phyloP scores from a whole-genome alignment of 2,113 vertebrate genomes.

The Calidris pygmaea region DNA sequence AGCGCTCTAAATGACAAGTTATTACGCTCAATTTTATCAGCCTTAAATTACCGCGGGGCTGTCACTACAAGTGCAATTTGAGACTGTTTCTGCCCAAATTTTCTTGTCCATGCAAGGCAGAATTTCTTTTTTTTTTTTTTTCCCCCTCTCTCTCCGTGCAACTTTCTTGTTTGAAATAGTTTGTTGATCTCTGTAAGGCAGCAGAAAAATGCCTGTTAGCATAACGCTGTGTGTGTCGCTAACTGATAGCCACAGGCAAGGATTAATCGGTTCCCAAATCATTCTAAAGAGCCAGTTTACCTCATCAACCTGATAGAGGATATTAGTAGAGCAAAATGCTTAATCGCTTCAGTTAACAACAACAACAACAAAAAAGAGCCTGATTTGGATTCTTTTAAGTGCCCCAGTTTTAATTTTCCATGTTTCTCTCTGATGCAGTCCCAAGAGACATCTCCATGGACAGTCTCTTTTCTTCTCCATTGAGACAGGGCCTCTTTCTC shows the following conservation, averaged over 20 bases:
- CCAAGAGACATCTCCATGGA: conserved; percentile 44
- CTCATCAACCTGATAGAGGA: conserved; percentile 57
- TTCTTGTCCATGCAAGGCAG: background rate
- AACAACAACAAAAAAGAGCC: conserved; percentile 45
- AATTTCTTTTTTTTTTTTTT: background rate
- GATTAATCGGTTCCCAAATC: conserved; percentile 55
- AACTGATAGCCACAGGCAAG: conserved; percentile 47
- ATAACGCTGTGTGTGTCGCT: background rate
- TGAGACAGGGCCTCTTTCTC: conserved; percentile 48
- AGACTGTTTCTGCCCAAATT: background rate
- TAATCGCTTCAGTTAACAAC: conserved; percentile 59
- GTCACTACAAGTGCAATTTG: background rate
- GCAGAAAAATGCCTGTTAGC: background rate
- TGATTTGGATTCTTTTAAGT: conserved; percentile 33
- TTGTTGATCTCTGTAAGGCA: background rate
- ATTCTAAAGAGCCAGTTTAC: conserved; percentile 49
- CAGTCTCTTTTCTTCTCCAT: conserved; percentile 41
- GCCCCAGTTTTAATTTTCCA: background rate
- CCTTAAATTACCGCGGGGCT: background rate
- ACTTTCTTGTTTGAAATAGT: background rate
- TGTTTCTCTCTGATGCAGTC: conserved; percentile 56
- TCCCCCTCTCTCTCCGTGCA: background rate
- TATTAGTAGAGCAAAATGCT: conserved; percentile 45
- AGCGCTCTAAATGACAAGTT: background rate
- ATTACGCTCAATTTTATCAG: background rate